Evolutionary conservation across 2,797 vertebrate genomes (phyloP).

Genomic region (Acipenser oxyrinchus): DNA sequence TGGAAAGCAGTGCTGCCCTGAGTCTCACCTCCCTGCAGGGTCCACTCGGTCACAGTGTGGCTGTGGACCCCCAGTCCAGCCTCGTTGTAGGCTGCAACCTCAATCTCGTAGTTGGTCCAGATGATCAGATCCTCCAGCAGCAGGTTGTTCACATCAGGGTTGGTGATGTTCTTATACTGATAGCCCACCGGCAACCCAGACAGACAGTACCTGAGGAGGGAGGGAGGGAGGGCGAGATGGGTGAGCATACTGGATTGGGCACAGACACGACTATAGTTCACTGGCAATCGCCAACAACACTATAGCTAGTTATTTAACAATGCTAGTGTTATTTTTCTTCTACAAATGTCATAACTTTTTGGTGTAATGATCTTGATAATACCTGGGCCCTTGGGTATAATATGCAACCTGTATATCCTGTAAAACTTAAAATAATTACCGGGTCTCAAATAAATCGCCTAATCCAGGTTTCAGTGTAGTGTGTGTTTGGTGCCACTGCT

Average conservation of each 20-base stretch:
- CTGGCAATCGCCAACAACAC: no score
- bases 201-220: conserved; percentile 74
- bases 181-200: conserved; percentile 87
- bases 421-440: no score
- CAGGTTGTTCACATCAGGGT: conserved; percentile 82
- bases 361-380: no score
- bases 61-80: conserved; percentile 88
- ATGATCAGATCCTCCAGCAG: conserved; percentile 95
- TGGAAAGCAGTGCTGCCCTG: conserved; percentile 12
- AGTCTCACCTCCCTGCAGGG: conserved; percentile 85
- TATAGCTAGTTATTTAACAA: no score
- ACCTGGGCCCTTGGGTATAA: no score
- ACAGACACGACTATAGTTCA: no score
- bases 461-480: background rate
- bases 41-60: conserved; percentile 92
- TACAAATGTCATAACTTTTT: no score
- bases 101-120: conserved; percentile 98
- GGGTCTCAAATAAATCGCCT: no score
- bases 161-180: conserved; percentile 91
- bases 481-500: background rate
- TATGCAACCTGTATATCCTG: no score
- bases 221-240: no score
- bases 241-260: no score
- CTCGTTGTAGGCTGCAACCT: conserved; percentile 89
- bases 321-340: no score